Evolutionary conservation across 2,888 invertebrate genomes (phyloP), one percentile per base, ranked within the genome.

Genomic region (Patella depressa): DNA sequence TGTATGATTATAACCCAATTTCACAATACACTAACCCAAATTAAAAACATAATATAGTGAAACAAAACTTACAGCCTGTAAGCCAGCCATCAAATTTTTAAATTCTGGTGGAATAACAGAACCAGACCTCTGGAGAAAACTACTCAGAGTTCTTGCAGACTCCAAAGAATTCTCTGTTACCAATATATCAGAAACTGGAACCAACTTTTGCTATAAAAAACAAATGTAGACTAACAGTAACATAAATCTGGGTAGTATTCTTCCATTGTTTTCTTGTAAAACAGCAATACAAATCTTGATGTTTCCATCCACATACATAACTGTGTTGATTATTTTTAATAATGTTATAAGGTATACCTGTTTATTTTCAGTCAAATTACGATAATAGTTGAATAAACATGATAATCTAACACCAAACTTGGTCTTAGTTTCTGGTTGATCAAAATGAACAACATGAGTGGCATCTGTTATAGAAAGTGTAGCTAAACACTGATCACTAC

Each of bases 381-480:
- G 88, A 85, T 94, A 94, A 86, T 94, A 94, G 81, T 95, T 93
- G 78, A 94, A 93, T 70, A 95, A 91, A 34, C 94, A 94, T 0
- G 94, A 93, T 87, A 96, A 95, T 79, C 96, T 92, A 86, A 93
- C 94, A 72, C 94, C 94, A 88, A 96, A 96, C 87, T 93, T 93
- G 73, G 95, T 94, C 90, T 94, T 95, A 0, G 88, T 87, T 70
- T 93, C 91, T 0, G 95, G 94, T 82, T 96, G 89, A 2, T 95
- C 95, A 90, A 94, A 96, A 89, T 96, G 95, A 19, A 96, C 93
- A 53, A 96, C 91, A 85, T 94, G 93, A 74, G 94, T 93, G 0
- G 95, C 95, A 88, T 95, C 93, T 0, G 93, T 94, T 9, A 96
- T 92, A 78, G 93, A 93, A 75, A 96, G 87, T 82, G 94, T 93